Percentiles rank a stretch among this genome's conserved stretches.
Conservation (phyloP, 1,140 invertebrate genomes). For the Coenobita brevimanus region DNA sequence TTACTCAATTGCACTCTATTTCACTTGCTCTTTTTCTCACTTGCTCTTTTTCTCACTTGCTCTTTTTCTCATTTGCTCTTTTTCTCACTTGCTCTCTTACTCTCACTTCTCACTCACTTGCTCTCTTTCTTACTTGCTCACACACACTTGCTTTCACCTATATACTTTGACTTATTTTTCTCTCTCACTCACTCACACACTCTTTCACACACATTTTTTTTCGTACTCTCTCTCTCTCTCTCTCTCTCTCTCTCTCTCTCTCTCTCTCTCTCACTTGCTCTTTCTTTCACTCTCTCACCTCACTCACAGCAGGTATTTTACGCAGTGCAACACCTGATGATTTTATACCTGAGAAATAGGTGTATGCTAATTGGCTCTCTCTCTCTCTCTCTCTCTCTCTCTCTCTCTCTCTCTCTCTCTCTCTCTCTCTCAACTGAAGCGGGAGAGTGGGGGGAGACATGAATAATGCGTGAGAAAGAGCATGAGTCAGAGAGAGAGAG, state of each 20-base stretch:
- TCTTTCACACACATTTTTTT: too few relatives aligned
- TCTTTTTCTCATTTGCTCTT: background rate
- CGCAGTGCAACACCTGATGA: background rate
- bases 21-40: slow-evolving; percentile 3
- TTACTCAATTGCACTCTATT: background rate
- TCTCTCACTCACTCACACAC: slow-evolving; percentile 25
- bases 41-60: background rate
- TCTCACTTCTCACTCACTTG: background rate
- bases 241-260: background rate
- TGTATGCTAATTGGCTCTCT: too few relatives aligned
- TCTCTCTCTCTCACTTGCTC: too few relatives aligned
- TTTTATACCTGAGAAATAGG: too few relatives aligned
- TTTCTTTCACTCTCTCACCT: background rate
- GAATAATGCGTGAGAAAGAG: too few relatives aligned
- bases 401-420: too few relatives aligned
- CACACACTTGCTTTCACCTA: background rate
- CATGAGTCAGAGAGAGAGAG: too few relatives aligned
- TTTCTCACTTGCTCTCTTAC: background rate
- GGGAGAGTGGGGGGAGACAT: too few relatives aligned
- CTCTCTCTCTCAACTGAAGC: too few relatives aligned
- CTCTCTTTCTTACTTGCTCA: background rate
- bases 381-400: too few relatives aligned
- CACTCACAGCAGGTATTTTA: background rate
- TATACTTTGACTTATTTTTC: background rate
- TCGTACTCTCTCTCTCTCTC: too few relatives aligned